Evolutionary conservation across 2,888 invertebrate genomes (phyloP).

Genomic region (Heteropelma amictum): DNA sequence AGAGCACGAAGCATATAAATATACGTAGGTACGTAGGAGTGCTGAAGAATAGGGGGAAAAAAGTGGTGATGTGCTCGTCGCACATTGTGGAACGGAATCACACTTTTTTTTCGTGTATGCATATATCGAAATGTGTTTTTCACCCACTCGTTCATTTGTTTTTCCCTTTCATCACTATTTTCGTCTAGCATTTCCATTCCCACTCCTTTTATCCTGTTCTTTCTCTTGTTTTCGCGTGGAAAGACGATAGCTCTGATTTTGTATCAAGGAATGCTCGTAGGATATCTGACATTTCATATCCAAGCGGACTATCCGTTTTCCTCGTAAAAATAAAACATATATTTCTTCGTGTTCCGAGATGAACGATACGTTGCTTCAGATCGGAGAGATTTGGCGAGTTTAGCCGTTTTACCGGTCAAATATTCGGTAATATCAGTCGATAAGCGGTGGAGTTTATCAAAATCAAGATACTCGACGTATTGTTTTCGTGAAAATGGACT

Average conservation of each 20-base stretch:
- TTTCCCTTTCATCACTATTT: constrained; percentile 29
- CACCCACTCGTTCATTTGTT: constrained; percentile 37
- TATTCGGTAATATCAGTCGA: no score
- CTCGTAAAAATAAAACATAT: no score
- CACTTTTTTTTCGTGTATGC: not conserved
- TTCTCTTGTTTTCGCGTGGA: not conserved
- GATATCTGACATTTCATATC: no score
- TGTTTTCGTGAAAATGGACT: no score
- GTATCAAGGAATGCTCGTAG: no score
- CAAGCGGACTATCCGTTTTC: no score
- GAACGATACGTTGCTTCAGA: no score
- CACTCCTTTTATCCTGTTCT: not conserved
- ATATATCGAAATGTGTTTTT: not conserved
- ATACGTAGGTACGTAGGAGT: not conserved
- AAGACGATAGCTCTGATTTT: no score
- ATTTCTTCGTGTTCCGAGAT: no score
- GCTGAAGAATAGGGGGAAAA: constrained; percentile 13
- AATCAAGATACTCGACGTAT: not conserved
- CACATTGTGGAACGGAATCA: constrained; percentile 13
- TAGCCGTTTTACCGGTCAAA: no score
- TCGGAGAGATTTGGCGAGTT: no score
- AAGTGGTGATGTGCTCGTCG: not conserved
- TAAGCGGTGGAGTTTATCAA: no score
- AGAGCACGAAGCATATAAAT: constrained; percentile 6
- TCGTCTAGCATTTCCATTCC: constrained; percentile 5